Evolutionary conservation across 2,888 invertebrate genomes (phyloP).

Genomic region (Ceramica pisi): DNA sequence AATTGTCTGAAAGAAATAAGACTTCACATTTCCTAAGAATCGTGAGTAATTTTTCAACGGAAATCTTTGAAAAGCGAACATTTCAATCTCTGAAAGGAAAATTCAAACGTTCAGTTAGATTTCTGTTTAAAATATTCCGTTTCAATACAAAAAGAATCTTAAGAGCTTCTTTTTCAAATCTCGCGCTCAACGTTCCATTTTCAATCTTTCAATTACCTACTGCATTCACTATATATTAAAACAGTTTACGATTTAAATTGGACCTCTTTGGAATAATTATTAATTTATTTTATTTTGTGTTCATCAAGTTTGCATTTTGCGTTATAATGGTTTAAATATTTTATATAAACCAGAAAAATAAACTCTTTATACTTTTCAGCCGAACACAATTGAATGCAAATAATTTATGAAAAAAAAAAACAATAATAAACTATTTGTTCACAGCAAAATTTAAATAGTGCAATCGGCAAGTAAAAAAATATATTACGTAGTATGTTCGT

Average conservation of each 20-base stretch:
- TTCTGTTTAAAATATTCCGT: constrained; percentile 50
- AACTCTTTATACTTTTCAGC: too few species aligned
- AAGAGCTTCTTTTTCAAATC: constrained; percentile 36
- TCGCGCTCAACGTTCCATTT: constrained; percentile 37
- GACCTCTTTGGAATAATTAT: not conserved
- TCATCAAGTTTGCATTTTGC: too few species aligned
- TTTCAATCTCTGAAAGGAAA: constrained; percentile 31
- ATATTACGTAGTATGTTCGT: too few species aligned
- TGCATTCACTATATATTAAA: constrained; percentile 20
- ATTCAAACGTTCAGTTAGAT: constrained; percentile 27
- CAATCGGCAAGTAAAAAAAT: not conserved
- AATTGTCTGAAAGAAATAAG: constrained; percentile 7
- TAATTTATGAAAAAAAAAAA: not conserved
- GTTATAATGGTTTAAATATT: too few species aligned
- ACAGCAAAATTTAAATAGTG: not conserved
- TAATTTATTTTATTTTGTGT: too few species aligned
- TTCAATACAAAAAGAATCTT: constrained; percentile 34
- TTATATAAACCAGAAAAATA: too few species aligned
- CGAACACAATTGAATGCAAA: too few species aligned
- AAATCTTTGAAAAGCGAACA: constrained; percentile 28
- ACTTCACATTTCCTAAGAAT: constrained; percentile 8
- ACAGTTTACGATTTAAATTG: constrained; percentile 6
- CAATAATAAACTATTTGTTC: not conserved
- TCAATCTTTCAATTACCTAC: constrained; percentile 26
- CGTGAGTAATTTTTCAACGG: constrained; percentile 28